Base-by-base conservation (phyloP, 2,113 vertebrate genomes). In the Lophochroa leadbeateri region DNA sequence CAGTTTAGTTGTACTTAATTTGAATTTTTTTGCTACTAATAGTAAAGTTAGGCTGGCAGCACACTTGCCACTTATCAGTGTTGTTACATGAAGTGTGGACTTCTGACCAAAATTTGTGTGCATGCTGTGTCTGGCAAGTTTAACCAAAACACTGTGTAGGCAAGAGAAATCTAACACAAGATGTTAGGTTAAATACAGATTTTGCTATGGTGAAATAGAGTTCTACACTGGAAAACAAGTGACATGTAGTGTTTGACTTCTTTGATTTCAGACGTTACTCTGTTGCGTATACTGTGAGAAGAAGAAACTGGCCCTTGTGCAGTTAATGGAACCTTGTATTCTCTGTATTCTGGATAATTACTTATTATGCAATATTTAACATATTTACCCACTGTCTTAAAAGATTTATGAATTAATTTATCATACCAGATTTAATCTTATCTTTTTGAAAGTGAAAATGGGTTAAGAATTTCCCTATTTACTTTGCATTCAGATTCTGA, bases 401-500 rank as follows among this genome's bases (percentile, higher is more conserved):
- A 91, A 58, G 49, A 75, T 70, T 81, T 91, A 55, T 64, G 28
- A 86, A 81, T 84, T 81, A 72, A 33, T 83, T 88, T 55, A 60
- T 92, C 20, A 9, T 43, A 72, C 72, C 90, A 83, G 64, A 75
- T 91, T 81, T 80, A 65, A 90, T 90, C 19, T 88, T 90, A 41
- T 35, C 18, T 77, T 94, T 92, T 63, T 84, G 43, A 78, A 88
- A 84, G 65, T 60, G 46, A 78, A 94, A 81, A 86, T 86, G 24
- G 53, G 46, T 88, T 74, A 92, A 90, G 76, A 63, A 91, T 83
- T 81, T 88, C 64, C 33, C 35, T 74, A n/a, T 92, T 91, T 88
- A 94, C 41, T 82, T 91, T 77, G 39, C 57, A 71, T 95, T 94
- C 68, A 92, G 24, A 90, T 50, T 82, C 60, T 90, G 79, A 81